Conservation (phyloP, 2,113 vertebrate genomes). For the Gymnobelideus leadbeateri region DNA sequence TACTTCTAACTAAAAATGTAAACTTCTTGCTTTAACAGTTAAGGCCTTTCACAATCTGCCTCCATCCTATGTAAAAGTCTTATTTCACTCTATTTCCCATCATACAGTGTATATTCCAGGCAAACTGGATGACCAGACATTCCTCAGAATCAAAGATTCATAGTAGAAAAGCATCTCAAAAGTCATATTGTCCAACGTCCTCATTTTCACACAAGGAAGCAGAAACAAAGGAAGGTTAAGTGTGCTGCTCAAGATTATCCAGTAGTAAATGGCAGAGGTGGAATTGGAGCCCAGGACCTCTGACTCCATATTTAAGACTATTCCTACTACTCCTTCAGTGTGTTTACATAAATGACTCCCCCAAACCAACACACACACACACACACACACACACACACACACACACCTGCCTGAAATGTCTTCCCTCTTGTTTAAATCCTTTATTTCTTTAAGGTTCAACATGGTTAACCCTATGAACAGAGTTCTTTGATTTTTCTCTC, state of each 20-base stretch:
- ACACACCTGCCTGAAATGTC: neutral
- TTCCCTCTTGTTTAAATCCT: neutral
- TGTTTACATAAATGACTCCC: neutral
- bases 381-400: neutral
- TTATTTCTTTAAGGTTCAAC: neutral
- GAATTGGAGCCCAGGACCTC: neutral
- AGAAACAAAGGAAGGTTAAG: neutral
- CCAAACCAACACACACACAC: neutral
- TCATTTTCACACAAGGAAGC: neutral
- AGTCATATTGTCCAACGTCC: neutral
- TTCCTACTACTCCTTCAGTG: neutral
- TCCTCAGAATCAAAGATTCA: neutral
- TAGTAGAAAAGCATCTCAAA: neutral
- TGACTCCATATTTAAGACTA: neutral
- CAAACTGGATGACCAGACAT: neutral
- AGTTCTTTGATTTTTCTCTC: neutral
- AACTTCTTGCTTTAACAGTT: neutral
- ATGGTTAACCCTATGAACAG: neutral
- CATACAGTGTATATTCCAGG: neutral
- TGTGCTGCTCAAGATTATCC: neutral
- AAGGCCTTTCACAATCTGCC: neutral
- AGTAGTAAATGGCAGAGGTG: neutral
- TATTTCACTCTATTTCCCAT: neutral
- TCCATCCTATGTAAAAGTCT: neutral
- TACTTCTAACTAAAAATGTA: neutral